Evolutionary conservation across 2,888 invertebrate species (phyloP).

Genomic region (Steinernema scapterisci): DNA sequence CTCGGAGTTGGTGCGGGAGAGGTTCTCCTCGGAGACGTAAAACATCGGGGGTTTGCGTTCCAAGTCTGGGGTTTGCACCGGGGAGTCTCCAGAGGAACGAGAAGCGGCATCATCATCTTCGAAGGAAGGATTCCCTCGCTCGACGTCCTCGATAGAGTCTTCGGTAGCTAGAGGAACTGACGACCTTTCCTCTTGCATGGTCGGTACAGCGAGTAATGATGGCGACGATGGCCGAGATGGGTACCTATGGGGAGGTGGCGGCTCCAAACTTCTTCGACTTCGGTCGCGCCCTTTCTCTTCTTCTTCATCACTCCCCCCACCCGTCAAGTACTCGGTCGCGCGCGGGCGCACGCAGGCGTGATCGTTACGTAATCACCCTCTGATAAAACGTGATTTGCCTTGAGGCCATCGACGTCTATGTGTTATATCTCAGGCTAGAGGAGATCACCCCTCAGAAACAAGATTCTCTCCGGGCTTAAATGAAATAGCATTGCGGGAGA

Average conservation of each 20-base stretch:
- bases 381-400: slow-evolving; percentile 30
- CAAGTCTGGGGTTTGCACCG: neutral
- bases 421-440: slow-evolving; percentile 6
- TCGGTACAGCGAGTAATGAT: slow-evolving; percentile 26
- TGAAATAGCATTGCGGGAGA: slow-evolving; percentile 15
- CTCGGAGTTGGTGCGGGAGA: neutral
- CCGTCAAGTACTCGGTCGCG: slow-evolving; percentile 27
- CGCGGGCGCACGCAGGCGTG: slow-evolving; percentile 29
- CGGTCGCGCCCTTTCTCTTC: slow-evolving; percentile 32
- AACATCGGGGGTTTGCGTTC: slow-evolving; percentile 6
- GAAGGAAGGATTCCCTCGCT: neutral
- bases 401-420: slow-evolving; percentile 28
- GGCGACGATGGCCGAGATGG: slow-evolving; percentile 23
- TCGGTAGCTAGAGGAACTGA: neutral
- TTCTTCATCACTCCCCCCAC: slow-evolving; percentile 14
- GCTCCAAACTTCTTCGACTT: slow-evolving; percentile 29
- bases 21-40: slow-evolving; percentile 22
- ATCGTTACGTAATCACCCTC: slow-evolving; percentile 26
- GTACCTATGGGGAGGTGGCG: slow-evolving; percentile 14
- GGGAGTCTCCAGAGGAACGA: neutral
- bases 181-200: slow-evolving; percentile 31
- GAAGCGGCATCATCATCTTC: neutral
- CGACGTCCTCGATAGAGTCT: neutral
- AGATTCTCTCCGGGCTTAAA: neutral
- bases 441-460: slow-evolving; percentile 12